These are phyloP conservation scores for Oppia nitens DNA, from an alignment of 1,140 invertebrate genomes.

Conservation along the genomic window DNA sequence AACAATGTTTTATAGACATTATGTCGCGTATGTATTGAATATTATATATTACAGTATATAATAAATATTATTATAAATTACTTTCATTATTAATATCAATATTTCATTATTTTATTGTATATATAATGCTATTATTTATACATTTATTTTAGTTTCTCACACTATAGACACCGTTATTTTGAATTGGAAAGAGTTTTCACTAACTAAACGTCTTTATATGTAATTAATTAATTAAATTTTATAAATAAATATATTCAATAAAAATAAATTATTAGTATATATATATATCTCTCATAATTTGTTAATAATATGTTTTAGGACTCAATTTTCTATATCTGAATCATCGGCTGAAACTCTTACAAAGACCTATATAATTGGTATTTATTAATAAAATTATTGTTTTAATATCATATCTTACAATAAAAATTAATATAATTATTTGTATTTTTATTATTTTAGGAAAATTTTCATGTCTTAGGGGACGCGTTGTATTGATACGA, in stretches of 20 bases:
- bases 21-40: conserved; percentile 10
- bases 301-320: no score
- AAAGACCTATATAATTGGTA: background rate
- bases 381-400: no score
- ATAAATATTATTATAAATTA: background rate
- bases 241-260: background rate
- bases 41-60: no score
- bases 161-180: background rate
- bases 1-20: conserved; percentile 11
- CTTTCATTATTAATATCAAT: background rate
- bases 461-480: conserved; percentile 5
- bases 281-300: background rate
- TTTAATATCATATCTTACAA: no score
- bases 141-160: conserved; percentile 3
- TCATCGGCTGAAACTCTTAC: background rate
- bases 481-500: background rate
- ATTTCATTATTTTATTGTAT: background rate
- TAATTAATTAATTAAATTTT: conserved; percentile 1
- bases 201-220: background rate
- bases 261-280: no score
- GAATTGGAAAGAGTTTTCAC: background rate
- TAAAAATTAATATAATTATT: no score
- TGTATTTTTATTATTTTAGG: conserved; percentile 1
- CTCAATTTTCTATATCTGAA: background rate
- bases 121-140: background rate